phyloP scores from a whole-genome alignment of 1,140 invertebrate species.

The Cydia pomonella region DNA sequence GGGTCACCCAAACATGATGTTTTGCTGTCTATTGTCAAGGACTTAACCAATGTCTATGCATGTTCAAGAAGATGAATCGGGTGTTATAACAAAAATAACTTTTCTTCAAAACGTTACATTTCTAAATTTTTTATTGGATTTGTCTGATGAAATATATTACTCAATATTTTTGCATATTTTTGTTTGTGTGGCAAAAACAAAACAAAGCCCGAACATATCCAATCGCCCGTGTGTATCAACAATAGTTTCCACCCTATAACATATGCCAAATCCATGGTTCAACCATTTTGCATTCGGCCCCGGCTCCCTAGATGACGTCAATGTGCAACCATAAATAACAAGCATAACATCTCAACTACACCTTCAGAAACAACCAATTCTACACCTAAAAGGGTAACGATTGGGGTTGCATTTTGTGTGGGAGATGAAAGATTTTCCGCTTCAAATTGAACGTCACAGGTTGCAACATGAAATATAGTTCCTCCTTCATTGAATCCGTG shows the following conservation, averaged over 20 bases:
- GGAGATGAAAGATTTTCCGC: conserved; percentile 21
- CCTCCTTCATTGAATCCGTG: conserved; percentile 77
- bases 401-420: conserved; percentile 35
- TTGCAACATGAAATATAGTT: conserved; percentile 71
- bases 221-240: conserved; percentile 54
- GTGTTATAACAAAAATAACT: too few species aligned
- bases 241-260: conserved; percentile 72
- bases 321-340: conserved; percentile 57
- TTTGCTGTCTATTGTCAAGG: too few species aligned
- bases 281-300: conserved; percentile 78
- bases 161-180: too few species aligned
- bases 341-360: conserved; percentile 45
- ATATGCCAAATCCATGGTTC: conserved; percentile 79
- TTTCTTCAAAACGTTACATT: too few species aligned
- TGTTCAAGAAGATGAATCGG: too few species aligned
- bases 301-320: conserved; percentile 75
- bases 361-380: conserved; percentile 10
- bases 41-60: too few species aligned
- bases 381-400: conserved; percentile 17
- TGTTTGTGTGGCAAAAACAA: neutral
- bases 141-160: too few species aligned
- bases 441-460: conserved; percentile 38
- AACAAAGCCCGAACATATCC: neutral
- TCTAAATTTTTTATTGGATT: too few species aligned
- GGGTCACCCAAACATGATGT: too few species aligned